Evolutionary conservation across 2,113 vertebrate species (phyloP), one percentile per base, ranked within the genome.

Genomic region (Thermophis baileyi): DNA sequence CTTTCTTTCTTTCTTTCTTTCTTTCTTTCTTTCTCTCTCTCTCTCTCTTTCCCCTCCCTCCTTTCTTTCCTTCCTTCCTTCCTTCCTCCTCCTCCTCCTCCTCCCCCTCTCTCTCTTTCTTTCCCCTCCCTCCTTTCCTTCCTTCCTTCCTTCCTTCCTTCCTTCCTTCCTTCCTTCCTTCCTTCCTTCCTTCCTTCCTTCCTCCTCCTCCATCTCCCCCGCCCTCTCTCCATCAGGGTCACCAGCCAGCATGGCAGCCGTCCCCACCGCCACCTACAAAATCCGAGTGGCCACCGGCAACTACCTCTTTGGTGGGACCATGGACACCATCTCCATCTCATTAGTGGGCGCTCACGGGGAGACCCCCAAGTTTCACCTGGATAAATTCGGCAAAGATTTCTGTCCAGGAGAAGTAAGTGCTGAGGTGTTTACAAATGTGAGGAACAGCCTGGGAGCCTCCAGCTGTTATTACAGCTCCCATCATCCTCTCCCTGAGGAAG

Each of bases 241-340:
- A 51, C 86, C 3, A 3, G 30, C 49, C 54, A 46, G 22, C 40
- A 89, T 89, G 74, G 51, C 69, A 30, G 74, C 40, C 1, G 51
- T 27, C 4, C 8, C 20, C 30, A 0, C 47, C 44, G 54, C 10
- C n/a, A 88, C 55, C 86, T 92, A 92, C 91, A 92, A 69, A 88
- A 53, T 92, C 57, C 91, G 57, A 1, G 91, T 74, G 47, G 86
- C 91, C 47, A 92, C 91, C 0, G 91, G 91, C 47, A 50, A 69
- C 24, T 92, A 25, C 14, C 44, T 88, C 12, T 92, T 57, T 1
- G 91, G 47, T 3, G 86, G 91, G 10, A 92, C 91, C 85, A 69
- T 92, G 91, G 91, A 92, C 12, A 74, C 86, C n/a, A 27, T 92
- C 49, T 88, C 57, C 57, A 10, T 88, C 91, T 53, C 91, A 4